A percentile compares a stretch with the other conserved stretches of the same genome.
phyloP scores from a whole-genome alignment of 1,140 invertebrate species.

The Trichogramma pretiosum region DNA sequence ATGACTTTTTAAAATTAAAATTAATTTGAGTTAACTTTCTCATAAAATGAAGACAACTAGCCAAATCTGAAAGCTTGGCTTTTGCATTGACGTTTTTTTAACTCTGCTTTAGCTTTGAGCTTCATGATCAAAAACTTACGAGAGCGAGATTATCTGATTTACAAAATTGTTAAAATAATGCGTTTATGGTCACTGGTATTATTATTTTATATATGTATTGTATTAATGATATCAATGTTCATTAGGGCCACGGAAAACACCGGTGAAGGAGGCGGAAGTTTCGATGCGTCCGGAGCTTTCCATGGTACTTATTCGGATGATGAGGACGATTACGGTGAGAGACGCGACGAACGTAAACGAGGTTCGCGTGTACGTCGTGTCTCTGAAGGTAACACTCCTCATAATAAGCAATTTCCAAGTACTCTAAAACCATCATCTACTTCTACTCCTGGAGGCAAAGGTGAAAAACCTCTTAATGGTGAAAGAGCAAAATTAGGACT shows the following conservation, averaged over 20 bases:
- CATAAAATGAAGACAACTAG: slow-evolving; percentile 18
- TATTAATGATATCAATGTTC: slow-evolving; percentile 7
- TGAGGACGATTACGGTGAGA: slow-evolving; percentile 45
- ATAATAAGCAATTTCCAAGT: not conserved
- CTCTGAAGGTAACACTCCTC: slow-evolving; percentile 34
- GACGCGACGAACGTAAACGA: slow-evolving; percentile 5
- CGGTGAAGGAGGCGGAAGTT: slow-evolving; percentile 71
- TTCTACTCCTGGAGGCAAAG: not conserved
- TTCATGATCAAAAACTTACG: slow-evolving; percentile 14
- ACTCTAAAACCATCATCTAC: not conserved
- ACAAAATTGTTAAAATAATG: too few relatives aligned
- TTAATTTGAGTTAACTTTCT: not conserved
- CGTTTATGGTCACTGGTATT: too few relatives aligned
- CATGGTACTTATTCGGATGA: slow-evolving; percentile 54
- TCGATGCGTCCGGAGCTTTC: slow-evolving; percentile 79
- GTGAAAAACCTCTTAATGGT: slow-evolving; percentile 8
- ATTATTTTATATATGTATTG: too few relatives aligned
- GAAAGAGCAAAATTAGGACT: slow-evolving; percentile 14
- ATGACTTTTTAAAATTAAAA: not conserved
- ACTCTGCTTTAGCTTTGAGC: slow-evolving; percentile 17
- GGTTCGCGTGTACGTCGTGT: slow-evolving; percentile 31
- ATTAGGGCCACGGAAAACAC: slow-evolving; percentile 60
- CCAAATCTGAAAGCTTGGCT: slow-evolving; percentile 23
- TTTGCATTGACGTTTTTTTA: slow-evolving; percentile 1
- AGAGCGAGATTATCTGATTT: slow-evolving; percentile 22